A percentile compares a stretch with the other conserved stretches of the same genome.
Conservation (phyloP, 2,113 vertebrate species). For the Nycticryphes semicollaris region DNA sequence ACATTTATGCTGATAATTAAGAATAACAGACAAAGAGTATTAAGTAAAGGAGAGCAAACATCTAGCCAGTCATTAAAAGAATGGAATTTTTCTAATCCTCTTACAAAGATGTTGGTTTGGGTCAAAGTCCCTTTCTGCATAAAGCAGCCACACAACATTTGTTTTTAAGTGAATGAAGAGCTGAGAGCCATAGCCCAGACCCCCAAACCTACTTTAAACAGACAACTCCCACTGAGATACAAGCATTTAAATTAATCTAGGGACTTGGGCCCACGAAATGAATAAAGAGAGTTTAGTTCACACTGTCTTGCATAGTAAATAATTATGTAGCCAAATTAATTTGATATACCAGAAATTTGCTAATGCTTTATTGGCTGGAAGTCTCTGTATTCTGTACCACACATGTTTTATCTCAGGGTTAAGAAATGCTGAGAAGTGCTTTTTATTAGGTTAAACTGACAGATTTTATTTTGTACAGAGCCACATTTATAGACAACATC, state of each 20-base stretch:
- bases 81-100: conserved; percentile 72
- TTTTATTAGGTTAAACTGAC: conserved; percentile 44
- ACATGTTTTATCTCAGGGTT: conserved; percentile 42
- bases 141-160: conserved; percentile 42
- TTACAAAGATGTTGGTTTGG: conserved; percentile 68
- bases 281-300: conserved; percentile 20
- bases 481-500: conserved; percentile 37
- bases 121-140: conserved; percentile 53
- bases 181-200: not conserved
- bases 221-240: conserved; percentile 43
- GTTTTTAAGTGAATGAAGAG: conserved; percentile 52
- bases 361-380: not conserved
- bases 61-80: conserved; percentile 59
- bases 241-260: conserved; percentile 20
- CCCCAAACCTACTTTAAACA: conserved; percentile 35
- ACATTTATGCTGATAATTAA: conserved; percentile 53
- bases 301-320: not conserved
- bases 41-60: conserved; percentile 56
- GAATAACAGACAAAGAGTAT: conserved; percentile 46
- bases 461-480: conserved; percentile 38
- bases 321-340: conserved; percentile 19
- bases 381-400: conserved; percentile 2
- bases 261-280: not conserved
- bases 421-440: conserved; percentile 42
- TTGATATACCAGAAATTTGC: not conserved